Base-by-base conservation (phyloP, 2,888 invertebrate genomes). In the Morpho helenor region DNA sequence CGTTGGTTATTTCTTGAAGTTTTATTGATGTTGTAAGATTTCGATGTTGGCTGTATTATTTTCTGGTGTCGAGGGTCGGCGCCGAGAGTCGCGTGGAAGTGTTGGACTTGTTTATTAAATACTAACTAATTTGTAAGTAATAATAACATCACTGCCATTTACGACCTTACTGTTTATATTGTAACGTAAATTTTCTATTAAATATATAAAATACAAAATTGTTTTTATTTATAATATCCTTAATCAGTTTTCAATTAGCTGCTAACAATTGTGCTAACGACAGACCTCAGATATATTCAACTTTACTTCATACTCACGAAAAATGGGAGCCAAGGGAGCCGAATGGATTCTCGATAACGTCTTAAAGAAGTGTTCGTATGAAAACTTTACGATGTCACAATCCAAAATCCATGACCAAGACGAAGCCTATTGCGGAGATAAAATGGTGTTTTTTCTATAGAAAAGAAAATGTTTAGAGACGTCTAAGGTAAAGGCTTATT, bases 111-210 rank as follows among this genome's bases (percentile, higher is more conserved):
- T 82, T 80, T 77, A 82, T 79, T 74, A 77, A 79, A 78, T 79
- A 80, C 76, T 74, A 78, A 81, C 75, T 75, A 67, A 79, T 76
- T 79, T 80, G 72, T 86, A 87, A 84, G 80, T 84, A 86, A 80
- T 77, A 72, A 75, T 80, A 83, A 84, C 87, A 87, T 86, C 89
- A 90, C 89, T 90, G 89, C 89, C 89, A 89, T 89, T 80, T 89
- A 87, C 82, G 88, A 87, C 88, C 87, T 87, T 90, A 89, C 86
- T 86, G 87, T 89, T 87, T 89, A 84, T 89, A 88, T 80, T 86
- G 77, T 88, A 87, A 86, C 82, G 82, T 78, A 83, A 85, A 84
- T 81, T 88, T 84, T 84, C 87, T 88, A 87, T 87, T 87, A 87
- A 87, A 75, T 77, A 80, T 79, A 77, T 79, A 74, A 80, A 76